Evolutionary conservation across 2,113 vertebrate genomes (phyloP).

Genomic region (Electrona antarctica): DNA sequence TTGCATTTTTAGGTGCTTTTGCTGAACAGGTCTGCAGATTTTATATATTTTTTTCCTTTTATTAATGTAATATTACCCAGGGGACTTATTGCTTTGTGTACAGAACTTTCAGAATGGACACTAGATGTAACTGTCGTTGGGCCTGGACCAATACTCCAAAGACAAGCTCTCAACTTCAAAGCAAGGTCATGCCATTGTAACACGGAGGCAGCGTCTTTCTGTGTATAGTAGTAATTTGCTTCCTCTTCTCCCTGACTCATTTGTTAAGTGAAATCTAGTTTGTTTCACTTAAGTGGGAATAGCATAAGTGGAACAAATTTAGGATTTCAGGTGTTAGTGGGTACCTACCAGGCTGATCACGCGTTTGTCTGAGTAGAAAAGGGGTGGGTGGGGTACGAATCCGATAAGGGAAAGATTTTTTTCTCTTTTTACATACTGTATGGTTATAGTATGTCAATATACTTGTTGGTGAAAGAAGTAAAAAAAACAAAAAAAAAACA

Average conservation of each 20-base stretch:
- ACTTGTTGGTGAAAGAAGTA: no score
- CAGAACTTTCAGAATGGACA: constrained; percentile 58
- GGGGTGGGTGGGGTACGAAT: not conserved
- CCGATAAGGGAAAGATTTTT: constrained; percentile 30
- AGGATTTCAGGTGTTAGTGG: not conserved
- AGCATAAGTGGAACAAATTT: no score
- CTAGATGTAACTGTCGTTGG: constrained; percentile 57
- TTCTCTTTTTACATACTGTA: not conserved
- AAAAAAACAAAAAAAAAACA: no score
- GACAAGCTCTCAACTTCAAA: constrained; percentile 56
- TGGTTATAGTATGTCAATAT: no score
- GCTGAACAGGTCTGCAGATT: constrained; percentile 43
- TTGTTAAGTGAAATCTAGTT: constrained; percentile 21
- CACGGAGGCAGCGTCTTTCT: constrained; percentile 48
- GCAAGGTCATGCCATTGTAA: constrained; percentile 38
- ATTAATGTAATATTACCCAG: constrained; percentile 44
- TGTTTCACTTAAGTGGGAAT: no score
- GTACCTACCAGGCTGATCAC: constrained; percentile 33
- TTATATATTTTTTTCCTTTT: constrained; percentile 44
- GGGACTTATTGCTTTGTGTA: constrained; percentile 52
- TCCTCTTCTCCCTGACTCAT: constrained; percentile 24
- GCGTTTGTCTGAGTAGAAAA: constrained; percentile 15
- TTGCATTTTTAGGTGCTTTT: constrained; percentile 65
- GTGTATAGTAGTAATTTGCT: constrained; percentile 29
- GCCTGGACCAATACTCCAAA: constrained; percentile 67